Percentiles rank a stretch among this genome's conserved stretches.
These are phyloP conservation scores for Brachionus sp. DNA, from an alignment of 1,140 invertebrate genomes.

Conservation along the genomic window DNA sequence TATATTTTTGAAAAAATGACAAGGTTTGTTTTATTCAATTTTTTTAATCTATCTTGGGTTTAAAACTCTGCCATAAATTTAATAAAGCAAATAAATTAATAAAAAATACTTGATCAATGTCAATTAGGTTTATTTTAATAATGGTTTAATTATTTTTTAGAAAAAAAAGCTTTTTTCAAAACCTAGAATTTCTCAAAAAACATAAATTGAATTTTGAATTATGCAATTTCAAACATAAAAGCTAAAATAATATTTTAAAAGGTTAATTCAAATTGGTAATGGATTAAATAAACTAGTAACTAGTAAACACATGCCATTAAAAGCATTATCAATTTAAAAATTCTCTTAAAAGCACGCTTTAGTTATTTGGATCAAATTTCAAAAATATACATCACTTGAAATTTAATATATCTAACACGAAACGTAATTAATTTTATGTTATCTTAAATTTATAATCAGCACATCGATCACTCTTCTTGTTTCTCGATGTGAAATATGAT, in stretches of 20 bases:
- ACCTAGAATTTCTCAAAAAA: neutral
- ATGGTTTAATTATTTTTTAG: no score
- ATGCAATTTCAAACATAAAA: neutral
- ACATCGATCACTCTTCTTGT: neutral
- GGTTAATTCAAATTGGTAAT: neutral
- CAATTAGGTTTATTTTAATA: no score
- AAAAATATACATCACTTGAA: neutral
- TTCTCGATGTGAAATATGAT: neutral
- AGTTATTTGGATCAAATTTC: conserved; percentile 2
- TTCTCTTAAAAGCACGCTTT: neutral
- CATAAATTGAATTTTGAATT: neutral
- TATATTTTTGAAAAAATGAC: no score
- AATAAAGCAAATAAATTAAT: no score
- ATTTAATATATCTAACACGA: conserved; percentile 11
- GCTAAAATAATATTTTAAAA: neutral
- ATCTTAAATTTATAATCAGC: neutral
- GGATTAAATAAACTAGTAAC: neutral
- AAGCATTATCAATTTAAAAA: neutral
- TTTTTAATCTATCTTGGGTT: no score
- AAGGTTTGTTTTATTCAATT: no score
- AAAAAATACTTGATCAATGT: no score
- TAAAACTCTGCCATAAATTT: no score
- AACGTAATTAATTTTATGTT: conserved; percentile 24
- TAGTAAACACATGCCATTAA: neutral
- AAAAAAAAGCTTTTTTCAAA: no score